Evolutionary conservation across 1,140 invertebrate species (phyloP), one percentile per base, ranked within the genome.

Genomic region (Gonatopus flavifemur): DNA sequence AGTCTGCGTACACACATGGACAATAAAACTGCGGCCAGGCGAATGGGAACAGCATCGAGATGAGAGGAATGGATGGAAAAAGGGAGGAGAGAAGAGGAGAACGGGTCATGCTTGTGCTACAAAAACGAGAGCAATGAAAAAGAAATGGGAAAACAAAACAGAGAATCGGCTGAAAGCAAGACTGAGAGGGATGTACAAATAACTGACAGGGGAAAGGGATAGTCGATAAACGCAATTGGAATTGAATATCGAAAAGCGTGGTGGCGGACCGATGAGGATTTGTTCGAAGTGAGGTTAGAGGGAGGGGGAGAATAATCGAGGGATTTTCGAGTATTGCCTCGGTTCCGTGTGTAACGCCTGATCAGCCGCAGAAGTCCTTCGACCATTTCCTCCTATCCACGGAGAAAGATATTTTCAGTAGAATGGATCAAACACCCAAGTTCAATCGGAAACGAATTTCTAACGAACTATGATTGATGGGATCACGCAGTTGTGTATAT

Each of bases 1-100:
- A 49, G 49, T 36, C 36, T 10, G 53, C 55, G n/a, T n/a, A n/a
- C n/a, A n/a, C n/a, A n/a, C n/a, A 57, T 46, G 40, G 53, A 42
- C 53, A 67, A 69, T 66, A 69, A 68, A 68, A 30, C 49, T 66
- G 48, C 49, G 52, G 50, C 43, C 44, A 25, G 15, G 33, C 31
- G 45, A 48, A 58, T 37, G 41, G 33, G 35, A 50, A 64, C 52
- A 55, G 41, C 44, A 46, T 30, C 42, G 32, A 42, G 31, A 42
- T 24, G 30, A 33, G 32, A 19, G 21, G 21, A 28, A 39, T 30
- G 21, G 40, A 20, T 21, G 32, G 40, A 32, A 49, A 43, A 18
- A 12, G 15, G 12, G 13, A 21, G 31, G 21, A 39, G 28, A 28
- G 41, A 32, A 25, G 42, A 16, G 40, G n/a, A n/a, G n/a, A n/a